Percentiles rank a stretch among this genome's conserved stretches.
Conservation (phyloP, 2,888 invertebrate species). For the Diarsia mendica region DNA sequence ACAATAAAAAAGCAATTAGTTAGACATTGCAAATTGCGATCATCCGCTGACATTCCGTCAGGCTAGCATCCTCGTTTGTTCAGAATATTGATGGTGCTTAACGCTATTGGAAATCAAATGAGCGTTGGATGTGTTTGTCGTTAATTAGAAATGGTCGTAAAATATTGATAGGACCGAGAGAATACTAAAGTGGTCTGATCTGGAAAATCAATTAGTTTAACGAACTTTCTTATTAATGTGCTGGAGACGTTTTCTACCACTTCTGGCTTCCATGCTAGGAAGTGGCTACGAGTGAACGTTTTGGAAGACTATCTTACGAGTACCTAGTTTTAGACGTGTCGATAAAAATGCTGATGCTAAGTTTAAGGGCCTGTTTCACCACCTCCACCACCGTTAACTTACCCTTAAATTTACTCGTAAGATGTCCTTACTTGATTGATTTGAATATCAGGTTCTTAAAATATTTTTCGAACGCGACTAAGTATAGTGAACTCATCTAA, state of each 20-base stretch:
- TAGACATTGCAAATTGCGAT: constrained; percentile 66
- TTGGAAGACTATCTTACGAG: not conserved
- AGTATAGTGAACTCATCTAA: no score
- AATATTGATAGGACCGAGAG: not conserved
- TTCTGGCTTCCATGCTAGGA: not conserved
- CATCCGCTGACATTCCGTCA: constrained; percentile 65
- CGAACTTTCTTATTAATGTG: not conserved
- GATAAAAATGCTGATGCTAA: not conserved
- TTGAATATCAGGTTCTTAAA: no score
- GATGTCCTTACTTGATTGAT: no score
- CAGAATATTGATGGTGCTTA: constrained; percentile 4
- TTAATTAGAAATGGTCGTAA: not conserved
- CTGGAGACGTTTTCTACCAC: not conserved
- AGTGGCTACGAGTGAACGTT: not conserved
- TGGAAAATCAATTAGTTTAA: not conserved
- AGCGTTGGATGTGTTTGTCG: not conserved
- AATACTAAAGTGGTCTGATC: not conserved
- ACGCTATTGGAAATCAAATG: constrained; percentile 19
- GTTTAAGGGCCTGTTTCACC: no score
- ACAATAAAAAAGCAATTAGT: constrained; percentile 61
- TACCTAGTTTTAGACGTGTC: not conserved
- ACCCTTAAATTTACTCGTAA: no score
- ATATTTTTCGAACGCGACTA: no score
- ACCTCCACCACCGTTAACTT: no score
- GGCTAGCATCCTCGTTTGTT: constrained; percentile 63